These are phyloP conservation scores for Eucidaris tribuloides DNA, from an alignment of 35 echinoderm and acorn worm species.

Conservation along the genomic window DNA sequence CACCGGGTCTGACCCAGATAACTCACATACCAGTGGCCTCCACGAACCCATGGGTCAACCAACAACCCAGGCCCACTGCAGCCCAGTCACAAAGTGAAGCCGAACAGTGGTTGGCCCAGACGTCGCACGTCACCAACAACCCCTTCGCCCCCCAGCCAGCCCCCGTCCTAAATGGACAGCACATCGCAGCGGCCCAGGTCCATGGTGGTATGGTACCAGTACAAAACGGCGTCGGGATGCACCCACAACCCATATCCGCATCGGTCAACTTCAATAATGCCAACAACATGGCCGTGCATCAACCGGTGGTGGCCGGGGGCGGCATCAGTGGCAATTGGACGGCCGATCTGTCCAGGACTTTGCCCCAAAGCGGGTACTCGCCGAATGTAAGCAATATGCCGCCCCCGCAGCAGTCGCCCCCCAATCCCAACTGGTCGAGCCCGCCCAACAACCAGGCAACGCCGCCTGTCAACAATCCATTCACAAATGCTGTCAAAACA, in stretches of 20 bases:
- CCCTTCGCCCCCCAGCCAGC: neutral
- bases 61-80: neutral
- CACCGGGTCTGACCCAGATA: conserved; percentile 9
- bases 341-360: conserved; percentile 77
- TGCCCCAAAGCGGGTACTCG: conserved; percentile 54
- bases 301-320: neutral
- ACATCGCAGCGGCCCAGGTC: neutral
- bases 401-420: neutral
- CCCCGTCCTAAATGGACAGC: conserved; percentile 9
- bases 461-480: conserved; percentile 54
- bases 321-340: conserved; percentile 79
- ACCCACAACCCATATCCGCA: conserved; percentile 21
- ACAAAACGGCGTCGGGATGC: conserved; percentile 22
- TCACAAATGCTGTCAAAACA: conserved; percentile 88
- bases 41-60: conserved; percentile 62
- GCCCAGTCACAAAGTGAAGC: conserved; percentile 16
- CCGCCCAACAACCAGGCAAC: conserved; percentile 22
- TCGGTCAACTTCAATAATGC: conserved; percentile 74
- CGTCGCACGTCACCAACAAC: conserved; percentile 38
- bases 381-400: neutral
- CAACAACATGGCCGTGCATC: conserved; percentile 36
- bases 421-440: conserved; percentile 63
- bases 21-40: neutral
- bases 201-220: neutral
- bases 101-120: conserved; percentile 52